These are phyloP conservation scores for Megamerina dolium DNA, from an alignment of 2,888 invertebrate genomes.

Conservation along the genomic window DNA sequence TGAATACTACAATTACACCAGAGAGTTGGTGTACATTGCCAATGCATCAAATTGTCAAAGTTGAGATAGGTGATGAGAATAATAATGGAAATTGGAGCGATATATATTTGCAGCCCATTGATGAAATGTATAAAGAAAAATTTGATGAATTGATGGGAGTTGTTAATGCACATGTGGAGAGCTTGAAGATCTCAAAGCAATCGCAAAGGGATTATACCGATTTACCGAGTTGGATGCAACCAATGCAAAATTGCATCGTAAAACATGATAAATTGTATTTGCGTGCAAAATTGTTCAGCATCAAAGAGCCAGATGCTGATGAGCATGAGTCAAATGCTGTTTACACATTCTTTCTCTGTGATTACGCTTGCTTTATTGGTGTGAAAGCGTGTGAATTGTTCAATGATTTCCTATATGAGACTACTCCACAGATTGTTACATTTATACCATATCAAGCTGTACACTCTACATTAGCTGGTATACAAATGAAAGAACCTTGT, in stretches of 20 bases:
- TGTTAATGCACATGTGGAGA: slow-evolving; percentile 15
- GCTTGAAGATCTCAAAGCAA: slow-evolving; percentile 9
- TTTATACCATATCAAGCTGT: slow-evolving; percentile 30
- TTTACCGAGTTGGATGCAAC: slow-evolving; percentile 14
- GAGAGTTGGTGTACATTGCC: slow-evolving; percentile 21
- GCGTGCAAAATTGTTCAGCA: slow-evolving; percentile 28
- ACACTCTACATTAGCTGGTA: slow-evolving; percentile 27
- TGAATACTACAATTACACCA: too few species aligned
- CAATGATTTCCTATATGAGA: slow-evolving; percentile 23
- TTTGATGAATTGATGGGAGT: slow-evolving; percentile 19
- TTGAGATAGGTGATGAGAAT: slow-evolving; percentile 24
- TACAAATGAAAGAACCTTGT: too few species aligned
- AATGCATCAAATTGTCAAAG: slow-evolving; percentile 20
- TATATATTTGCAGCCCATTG: slow-evolving; percentile 23
- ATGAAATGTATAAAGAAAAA: slow-evolving; percentile 13
- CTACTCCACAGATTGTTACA: slow-evolving; percentile 22
- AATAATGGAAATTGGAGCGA: slow-evolving; percentile 26
- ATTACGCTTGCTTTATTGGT: slow-evolving; percentile 24
- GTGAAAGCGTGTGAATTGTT: slow-evolving; percentile 17
- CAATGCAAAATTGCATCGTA: slow-evolving; percentile 28
- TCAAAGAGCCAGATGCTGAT: slow-evolving; percentile 14
- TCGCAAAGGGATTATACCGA: too few species aligned
- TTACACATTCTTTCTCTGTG: slow-evolving; percentile 26
- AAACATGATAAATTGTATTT: slow-evolving; percentile 22
- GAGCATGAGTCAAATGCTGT: too few species aligned